Conservation (phyloP, 2,797 vertebrate genomes). For the Gymnoscopelus braueri region DNA sequence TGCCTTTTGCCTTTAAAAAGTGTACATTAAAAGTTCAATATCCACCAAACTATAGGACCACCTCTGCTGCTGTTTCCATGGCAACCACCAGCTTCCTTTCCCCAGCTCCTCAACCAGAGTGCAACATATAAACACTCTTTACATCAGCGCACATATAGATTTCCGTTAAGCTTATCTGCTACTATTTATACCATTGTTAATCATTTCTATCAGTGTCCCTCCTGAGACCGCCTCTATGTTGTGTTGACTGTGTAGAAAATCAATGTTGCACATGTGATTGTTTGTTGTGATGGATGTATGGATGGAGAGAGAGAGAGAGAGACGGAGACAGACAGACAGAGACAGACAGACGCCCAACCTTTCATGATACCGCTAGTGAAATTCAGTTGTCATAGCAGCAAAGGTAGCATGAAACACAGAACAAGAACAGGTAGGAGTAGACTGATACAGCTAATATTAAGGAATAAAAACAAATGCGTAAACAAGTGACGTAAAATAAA, state of each 20-base stretch:
- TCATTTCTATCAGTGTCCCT: constrained; percentile 29
- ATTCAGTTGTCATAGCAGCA: too few species aligned
- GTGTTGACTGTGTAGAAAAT: constrained; percentile 18
- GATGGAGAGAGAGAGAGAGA: constrained; percentile 21
- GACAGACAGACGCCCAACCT: too few species aligned
- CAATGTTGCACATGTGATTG: constrained; percentile 34
- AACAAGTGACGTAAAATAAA: too few species aligned
- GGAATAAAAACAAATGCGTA: too few species aligned
- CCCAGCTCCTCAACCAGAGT: constrained; percentile 19
- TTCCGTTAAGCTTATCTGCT: constrained; percentile 41
- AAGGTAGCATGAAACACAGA: too few species aligned
- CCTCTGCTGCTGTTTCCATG: constrained; percentile 56
- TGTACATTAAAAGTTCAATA: constrained; percentile 41
- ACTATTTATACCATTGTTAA: constrained; percentile 25
- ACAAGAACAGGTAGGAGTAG: too few species aligned
- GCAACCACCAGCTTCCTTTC: constrained; percentile 46
- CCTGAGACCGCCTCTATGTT: background rate
- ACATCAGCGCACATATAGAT: constrained; percentile 33
- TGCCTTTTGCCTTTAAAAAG: constrained; percentile 14
- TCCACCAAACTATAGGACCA: constrained; percentile 28
- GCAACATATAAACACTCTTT: constrained; percentile 34
- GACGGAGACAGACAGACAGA: too few species aligned
- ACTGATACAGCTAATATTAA: too few species aligned
- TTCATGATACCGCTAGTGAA: too few species aligned
- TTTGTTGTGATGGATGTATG: constrained; percentile 32